These are phyloP conservation scores for Falcunculus frontatus DNA, from an alignment of 2,113 vertebrate species.

Conservation along the genomic window DNA sequence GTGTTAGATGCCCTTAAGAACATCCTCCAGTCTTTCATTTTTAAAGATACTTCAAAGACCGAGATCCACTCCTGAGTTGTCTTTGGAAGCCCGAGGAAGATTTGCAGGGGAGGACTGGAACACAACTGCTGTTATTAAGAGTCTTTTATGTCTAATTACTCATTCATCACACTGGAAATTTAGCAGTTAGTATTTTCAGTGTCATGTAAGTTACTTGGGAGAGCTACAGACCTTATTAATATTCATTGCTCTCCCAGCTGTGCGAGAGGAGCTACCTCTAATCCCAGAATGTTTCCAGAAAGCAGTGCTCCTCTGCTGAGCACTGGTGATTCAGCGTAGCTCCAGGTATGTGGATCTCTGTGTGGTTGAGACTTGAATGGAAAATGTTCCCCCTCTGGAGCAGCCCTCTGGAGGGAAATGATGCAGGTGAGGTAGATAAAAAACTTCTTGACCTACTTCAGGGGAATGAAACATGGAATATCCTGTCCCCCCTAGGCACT, in stretches of 20 bases:
- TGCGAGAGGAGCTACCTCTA: background rate
- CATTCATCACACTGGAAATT: constrained; percentile 23
- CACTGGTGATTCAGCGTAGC: background rate
- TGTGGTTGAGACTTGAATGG: background rate
- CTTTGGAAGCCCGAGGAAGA: background rate
- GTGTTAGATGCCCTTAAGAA: background rate
- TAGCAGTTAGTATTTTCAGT: constrained; percentile 42
- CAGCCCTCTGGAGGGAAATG: background rate
- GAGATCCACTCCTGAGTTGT: background rate
- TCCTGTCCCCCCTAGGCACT: background rate
- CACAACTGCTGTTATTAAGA: constrained; percentile 30
- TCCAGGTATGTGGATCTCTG: background rate
- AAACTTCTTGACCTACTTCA: background rate
- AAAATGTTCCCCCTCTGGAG: background rate
- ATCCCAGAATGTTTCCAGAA: background rate
- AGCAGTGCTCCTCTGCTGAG: background rate
- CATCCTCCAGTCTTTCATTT: background rate
- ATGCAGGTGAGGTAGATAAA: background rate
- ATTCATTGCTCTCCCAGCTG: background rate
- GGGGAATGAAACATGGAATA: background rate
- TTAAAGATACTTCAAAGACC: background rate
- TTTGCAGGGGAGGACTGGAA: constrained; percentile 21
- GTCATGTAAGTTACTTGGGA: background rate
- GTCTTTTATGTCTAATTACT: constrained; percentile 33
- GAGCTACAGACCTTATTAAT: background rate